phyloP scores from a whole-genome alignment of 2,888 invertebrate genomes.

The Temnothorax ravouxi region DNA sequence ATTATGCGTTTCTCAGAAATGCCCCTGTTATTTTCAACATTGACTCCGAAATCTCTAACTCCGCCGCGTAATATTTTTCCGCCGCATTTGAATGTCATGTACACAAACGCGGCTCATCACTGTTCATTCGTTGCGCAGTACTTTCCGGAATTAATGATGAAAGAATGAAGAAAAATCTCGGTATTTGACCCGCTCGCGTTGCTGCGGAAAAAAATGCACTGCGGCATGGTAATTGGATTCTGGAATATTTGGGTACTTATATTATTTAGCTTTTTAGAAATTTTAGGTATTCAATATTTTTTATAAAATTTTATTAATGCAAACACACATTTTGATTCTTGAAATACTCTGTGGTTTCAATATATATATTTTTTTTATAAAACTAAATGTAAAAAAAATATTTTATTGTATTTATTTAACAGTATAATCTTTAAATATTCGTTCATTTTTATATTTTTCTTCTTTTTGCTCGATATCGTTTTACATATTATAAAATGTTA shows the following conservation, averaged over 20 bases:
- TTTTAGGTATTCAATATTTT: slow-evolving; percentile 4
- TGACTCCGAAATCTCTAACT: slow-evolving; percentile 27
- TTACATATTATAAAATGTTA: slow-evolving; percentile 59
- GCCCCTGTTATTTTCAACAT: slow-evolving; percentile 45
- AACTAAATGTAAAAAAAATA: not conserved
- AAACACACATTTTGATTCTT: not conserved
- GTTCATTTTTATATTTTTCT: slow-evolving; percentile 50
- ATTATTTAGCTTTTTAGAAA: not conserved
- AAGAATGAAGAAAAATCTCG: not conserved
- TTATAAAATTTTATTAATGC: not conserved
- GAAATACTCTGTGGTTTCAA: not conserved
- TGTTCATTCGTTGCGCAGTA: not conserved
- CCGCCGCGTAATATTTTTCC: not conserved
- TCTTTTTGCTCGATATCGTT: slow-evolving; percentile 2
- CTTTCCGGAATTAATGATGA: slow-evolving; percentile 17
- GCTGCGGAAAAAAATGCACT: slow-evolving; percentile 7
- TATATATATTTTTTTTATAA: not conserved
- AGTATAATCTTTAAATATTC: not conserved
- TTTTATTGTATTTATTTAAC: not conserved
- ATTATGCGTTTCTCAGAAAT: slow-evolving; percentile 68
- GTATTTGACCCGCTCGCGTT: not conserved
- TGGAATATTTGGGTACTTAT: not conserved
- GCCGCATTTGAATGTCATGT: not conserved
- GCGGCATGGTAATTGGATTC: slow-evolving; percentile 3
- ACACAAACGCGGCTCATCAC: not conserved